Evolutionary conservation across 2,888 invertebrate genomes (phyloP), one percentile per base, ranked within the genome.

Genomic region (Euspilapteryx auroguttella): DNA sequence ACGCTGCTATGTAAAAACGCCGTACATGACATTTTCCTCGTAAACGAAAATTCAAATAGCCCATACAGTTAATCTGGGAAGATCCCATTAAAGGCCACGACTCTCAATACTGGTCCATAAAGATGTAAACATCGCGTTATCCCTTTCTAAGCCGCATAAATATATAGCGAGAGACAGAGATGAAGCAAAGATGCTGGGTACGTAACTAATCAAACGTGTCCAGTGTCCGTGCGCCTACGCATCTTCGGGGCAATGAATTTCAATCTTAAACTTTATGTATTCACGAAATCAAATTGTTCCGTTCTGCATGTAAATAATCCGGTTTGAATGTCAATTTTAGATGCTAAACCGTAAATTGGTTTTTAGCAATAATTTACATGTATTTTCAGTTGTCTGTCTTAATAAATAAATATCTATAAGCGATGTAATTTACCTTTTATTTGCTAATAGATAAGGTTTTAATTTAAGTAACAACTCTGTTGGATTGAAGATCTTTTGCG

Each of bases 161-260:
- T 15, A 34, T 13, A 27, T 24, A 12, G 25, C 14, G 51, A 21
- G 30, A 25, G 55, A 69, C 32, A 42, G 64, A 57, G 73, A 66
- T 47, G 31, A 49, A 43, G 40, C 36, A 40, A 45, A 53, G 58
- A 58, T 57, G 59, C 57, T 56, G 58, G 55, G n/a, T 49, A 49
- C 58, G 52, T 46, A 54, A 44, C 69, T 68, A 71, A 73, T 73
- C 51, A 69, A 47, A 56, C 73, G 69, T 71, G 55, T 66, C 73
- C 57, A 61, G 55, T 66, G 61, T 66, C 71, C 62, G 47, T 46
- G 52, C 61, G 63, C 55, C 39, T 45, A 53, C 61, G 64, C 68
- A 66, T 66, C 64, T n/a, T n/a, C n/a, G n/a, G n/a, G n/a, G n/a
- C n/a, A n/a, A n/a, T n/a, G n/a, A n/a, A n/a, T n/a, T n/a, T n/a